A percentile compares a stretch with the other conserved stretches of the same genome.
phyloP scores from a whole-genome alignment of 2,888 invertebrate genomes.

The Parnassius orleans region DNA sequence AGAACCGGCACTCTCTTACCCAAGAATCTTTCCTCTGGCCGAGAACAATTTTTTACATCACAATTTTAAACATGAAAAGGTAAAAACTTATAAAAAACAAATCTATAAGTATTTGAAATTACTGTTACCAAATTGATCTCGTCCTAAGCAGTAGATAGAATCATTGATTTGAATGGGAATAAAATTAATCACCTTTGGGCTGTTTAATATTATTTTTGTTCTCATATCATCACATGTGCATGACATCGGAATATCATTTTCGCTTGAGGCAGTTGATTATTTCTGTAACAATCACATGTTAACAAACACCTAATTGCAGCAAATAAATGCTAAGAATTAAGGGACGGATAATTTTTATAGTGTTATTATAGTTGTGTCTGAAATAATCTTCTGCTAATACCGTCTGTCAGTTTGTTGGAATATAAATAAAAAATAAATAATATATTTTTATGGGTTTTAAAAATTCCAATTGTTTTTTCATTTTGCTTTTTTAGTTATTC shows the following conservation, averaged over 20 bases:
- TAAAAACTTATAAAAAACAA: neutral
- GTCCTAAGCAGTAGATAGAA: slow-evolving; percentile 2
- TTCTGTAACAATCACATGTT: too few relatives aligned
- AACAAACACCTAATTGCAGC: neutral
- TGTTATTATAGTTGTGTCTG: neutral
- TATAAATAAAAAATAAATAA: too few relatives aligned
- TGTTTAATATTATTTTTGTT: slow-evolving; percentile 1
- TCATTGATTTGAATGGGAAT: slow-evolving; percentile 10
- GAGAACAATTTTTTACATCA: neutral
- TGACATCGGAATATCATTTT: slow-evolving; percentile 11
- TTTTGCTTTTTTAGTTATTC: neutral
- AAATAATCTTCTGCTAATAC: neutral
- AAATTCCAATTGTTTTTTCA: neutral
- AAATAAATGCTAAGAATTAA: neutral
- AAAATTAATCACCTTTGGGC: neutral
- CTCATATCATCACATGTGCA: slow-evolving; percentile 15
- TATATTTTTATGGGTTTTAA: neutral
- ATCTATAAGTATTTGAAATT: neutral
- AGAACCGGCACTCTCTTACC: neutral
- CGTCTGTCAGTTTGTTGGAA: neutral
- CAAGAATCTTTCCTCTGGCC: neutral
- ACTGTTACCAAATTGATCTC: neutral
- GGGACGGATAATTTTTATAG: neutral
- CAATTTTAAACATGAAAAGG: neutral
- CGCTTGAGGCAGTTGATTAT: neutral